phyloP scores from a whole-genome alignment of 2,113 vertebrate species.

The Oceanites oceanicus region DNA sequence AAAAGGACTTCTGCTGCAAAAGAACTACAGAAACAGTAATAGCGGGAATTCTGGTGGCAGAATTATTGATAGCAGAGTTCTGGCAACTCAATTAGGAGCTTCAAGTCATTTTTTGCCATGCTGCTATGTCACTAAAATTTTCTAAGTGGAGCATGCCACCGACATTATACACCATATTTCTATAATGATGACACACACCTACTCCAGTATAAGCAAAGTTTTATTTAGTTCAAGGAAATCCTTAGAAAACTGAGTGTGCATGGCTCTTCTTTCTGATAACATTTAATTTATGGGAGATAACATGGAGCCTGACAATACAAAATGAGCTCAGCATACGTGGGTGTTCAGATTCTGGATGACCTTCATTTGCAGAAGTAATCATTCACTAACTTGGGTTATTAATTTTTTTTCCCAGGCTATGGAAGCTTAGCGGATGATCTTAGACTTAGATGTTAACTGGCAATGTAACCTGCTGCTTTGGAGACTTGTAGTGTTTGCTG shows the following conservation, averaged over 20 bases:
- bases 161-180: not conserved
- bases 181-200: not conserved
- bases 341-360: not conserved
- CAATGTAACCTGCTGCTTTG: not conserved
- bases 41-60: not conserved
- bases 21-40: not conserved
- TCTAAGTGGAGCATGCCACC: not conserved
- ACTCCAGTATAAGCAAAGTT: not conserved
- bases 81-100: not conserved
- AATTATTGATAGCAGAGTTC: not conserved
- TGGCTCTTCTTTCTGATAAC: not conserved
- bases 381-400: not conserved
- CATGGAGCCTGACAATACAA: not conserved
- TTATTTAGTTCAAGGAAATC: not conserved
- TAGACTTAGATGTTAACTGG: not conserved
- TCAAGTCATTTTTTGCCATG: not conserved
- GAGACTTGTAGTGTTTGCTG: not conserved
- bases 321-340: not conserved
- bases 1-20: not conserved
- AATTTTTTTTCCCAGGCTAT: not conserved
- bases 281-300: not conserved
- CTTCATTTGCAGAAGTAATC: not conserved
- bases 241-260: not conserved
- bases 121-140: not conserved
- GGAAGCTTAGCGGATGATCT: not conserved